Percentiles rank a stretch among this genome's conserved stretches.
Evolutionary conservation across 2,113 vertebrate genomes (phyloP).

Genomic region (Tetraodon nigroviridis): DNA sequence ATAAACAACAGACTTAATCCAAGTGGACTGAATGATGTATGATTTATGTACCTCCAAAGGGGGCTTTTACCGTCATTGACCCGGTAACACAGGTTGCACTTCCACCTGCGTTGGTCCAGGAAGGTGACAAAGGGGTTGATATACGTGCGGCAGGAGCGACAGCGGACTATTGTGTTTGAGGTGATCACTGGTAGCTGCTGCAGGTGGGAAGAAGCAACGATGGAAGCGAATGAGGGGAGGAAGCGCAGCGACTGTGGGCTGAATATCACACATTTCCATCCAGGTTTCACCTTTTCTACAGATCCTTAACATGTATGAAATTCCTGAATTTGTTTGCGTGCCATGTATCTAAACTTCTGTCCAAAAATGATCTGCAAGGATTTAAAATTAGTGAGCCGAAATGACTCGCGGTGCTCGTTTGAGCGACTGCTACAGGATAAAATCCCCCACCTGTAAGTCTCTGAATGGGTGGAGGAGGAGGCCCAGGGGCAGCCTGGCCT

Average conservation of each 20-base stretch:
- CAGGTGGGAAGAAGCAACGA: constrained; percentile 16
- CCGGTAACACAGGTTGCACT: constrained; percentile 95
- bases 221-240: background rate
- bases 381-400: no score
- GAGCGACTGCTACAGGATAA: background rate
- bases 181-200: constrained; percentile 97
- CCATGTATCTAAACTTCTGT: no score
- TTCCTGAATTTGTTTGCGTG: no score
- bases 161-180: constrained; percentile 94
- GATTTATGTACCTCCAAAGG: background rate
- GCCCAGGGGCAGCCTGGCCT: constrained; percentile 93
- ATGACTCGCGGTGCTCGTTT: no score
- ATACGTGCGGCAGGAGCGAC: constrained; percentile 92
- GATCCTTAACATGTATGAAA: background rate
- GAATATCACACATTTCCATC: background rate
- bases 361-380: no score
- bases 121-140: constrained; percentile 98
- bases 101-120: constrained; percentile 95
- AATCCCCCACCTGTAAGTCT: constrained; percentile 84
- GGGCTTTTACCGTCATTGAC: constrained; percentile 87
- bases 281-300: constrained; percentile 8
- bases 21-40: background rate
- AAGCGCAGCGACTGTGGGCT: background rate
- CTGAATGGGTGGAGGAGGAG: constrained; percentile 94
- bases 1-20: background rate